Evolutionary conservation across 2,888 invertebrate genomes (phyloP).

Genomic region (Drosophila borealis): DNA sequence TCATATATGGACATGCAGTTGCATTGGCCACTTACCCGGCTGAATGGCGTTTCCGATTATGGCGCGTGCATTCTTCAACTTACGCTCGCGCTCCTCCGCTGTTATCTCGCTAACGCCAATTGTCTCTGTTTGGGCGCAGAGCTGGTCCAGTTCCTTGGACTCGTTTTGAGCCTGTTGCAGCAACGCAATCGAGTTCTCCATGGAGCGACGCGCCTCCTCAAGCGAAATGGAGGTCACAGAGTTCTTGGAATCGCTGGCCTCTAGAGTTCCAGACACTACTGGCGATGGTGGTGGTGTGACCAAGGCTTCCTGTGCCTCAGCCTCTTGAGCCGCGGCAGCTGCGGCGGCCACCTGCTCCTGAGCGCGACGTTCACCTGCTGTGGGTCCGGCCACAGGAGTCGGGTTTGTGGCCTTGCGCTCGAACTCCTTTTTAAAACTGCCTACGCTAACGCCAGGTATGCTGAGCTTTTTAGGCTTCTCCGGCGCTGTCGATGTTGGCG

Average conservation of each 20-base stretch:
- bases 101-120: constrained; percentile 80
- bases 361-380: constrained; percentile 80
- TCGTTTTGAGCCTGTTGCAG: constrained; percentile 86
- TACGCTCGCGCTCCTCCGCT: constrained; percentile 85
- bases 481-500: constrained; percentile 35
- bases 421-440: constrained; percentile 94
- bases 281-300: constrained; percentile 83
- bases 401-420: constrained; percentile 91
- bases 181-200: constrained; percentile 88
- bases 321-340: constrained; percentile 66
- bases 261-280: constrained; percentile 54
- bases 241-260: constrained; percentile 87
- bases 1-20: constrained; percentile 28
- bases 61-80: constrained; percentile 89
- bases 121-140: constrained; percentile 84
- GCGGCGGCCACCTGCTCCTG: constrained; percentile 79
- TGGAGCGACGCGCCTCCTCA: constrained; percentile 86
- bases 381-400: constrained; percentile 83
- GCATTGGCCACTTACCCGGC: constrained; percentile 83
- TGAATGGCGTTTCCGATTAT: constrained; percentile 90
- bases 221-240: constrained; percentile 86
- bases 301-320: constrained; percentile 58
- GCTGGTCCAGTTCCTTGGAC: constrained; percentile 84
- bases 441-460: constrained; percentile 93
- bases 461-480: constrained; percentile 92